These are phyloP conservation scores for Amia ocellicauda DNA, from an alignment of 2,113 vertebrate genomes.

Conservation along the genomic window DNA sequence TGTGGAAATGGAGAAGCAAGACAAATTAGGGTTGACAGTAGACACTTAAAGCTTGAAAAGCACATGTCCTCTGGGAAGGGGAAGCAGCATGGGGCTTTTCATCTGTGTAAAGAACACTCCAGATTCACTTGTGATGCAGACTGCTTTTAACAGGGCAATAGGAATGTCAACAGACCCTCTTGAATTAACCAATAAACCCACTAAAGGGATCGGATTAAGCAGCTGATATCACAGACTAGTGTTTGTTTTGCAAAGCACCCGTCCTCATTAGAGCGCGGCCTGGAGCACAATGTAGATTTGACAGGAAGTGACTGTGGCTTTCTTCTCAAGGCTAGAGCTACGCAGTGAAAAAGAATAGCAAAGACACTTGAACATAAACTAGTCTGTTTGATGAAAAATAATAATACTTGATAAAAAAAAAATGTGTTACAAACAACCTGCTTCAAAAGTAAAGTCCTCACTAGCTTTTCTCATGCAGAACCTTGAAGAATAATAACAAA, in stretches of 20 bases:
- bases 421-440: no score
- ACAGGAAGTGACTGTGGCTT: slow-evolving; percentile 36
- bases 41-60: slow-evolving; percentile 80
- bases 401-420: no score
- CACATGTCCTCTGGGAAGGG: slow-evolving; percentile 71
- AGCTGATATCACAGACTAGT: slow-evolving; percentile 64
- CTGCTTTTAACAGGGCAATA: slow-evolving; percentile 70
- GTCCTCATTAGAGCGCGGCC: slow-evolving; percentile 37
- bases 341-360: no score
- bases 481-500: neutral
- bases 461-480: no score
- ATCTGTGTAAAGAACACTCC: slow-evolving; percentile 73
- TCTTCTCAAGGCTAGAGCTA: slow-evolving; percentile 13
- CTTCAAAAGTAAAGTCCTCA: no score
- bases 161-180: slow-evolving; percentile 74
- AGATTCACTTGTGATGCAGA: slow-evolving; percentile 71
- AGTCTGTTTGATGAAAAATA: no score
- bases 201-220: slow-evolving; percentile 69
- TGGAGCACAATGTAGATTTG: slow-evolving; percentile 32
- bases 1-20: slow-evolving; percentile 57
- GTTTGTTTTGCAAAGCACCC: slow-evolving; percentile 50
- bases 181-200: slow-evolving; percentile 75
- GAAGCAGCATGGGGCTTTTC: slow-evolving; percentile 67
- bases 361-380: no score
- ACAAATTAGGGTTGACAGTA: slow-evolving; percentile 83